Evolutionary conservation across 2,797 vertebrate genomes (phyloP).

Genomic region (Macroramphosus scolopax): DNA sequence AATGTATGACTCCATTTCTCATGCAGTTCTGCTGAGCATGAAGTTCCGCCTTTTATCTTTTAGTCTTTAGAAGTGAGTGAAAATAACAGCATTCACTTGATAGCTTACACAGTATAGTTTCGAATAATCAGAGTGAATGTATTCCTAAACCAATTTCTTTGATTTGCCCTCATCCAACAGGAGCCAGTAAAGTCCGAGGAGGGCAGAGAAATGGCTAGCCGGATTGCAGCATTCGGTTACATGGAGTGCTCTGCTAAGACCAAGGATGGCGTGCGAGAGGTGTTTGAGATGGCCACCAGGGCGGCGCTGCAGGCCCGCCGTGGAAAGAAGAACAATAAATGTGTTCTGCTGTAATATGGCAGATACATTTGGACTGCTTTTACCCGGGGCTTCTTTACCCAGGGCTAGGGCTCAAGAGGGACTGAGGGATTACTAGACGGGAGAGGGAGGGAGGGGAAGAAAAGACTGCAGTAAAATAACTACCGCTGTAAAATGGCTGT

Average conservation of each 20-base stretch:
- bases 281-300: constrained; percentile 99
- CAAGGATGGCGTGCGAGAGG: constrained; percentile 97
- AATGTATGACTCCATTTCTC: too few species aligned
- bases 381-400: constrained; percentile 48
- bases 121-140: too few species aligned
- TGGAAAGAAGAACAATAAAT: constrained; percentile 92
- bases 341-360: constrained; percentile 88
- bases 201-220: constrained; percentile 93
- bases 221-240: constrained; percentile 94
- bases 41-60: too few species aligned
- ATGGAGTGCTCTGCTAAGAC: constrained; percentile 99
- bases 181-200: constrained; percentile 97
- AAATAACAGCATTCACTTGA: too few species aligned
- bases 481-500: constrained; percentile 63
- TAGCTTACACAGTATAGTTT: too few species aligned
- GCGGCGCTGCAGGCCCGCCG: constrained; percentile 95
- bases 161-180: constrained; percentile 62
- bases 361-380: constrained; percentile 66
- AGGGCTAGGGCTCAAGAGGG: constrained; percentile 52
- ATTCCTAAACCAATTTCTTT: background rate
- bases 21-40: too few species aligned
- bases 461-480: constrained; percentile 62
- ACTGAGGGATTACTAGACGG: constrained; percentile 63
- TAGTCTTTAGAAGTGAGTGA: too few species aligned
- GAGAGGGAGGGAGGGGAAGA: constrained; percentile 74